Evolutionary conservation across 2,888 invertebrate genomes (phyloP).

Genomic region (Psylliodes chrysocephalus): DNA sequence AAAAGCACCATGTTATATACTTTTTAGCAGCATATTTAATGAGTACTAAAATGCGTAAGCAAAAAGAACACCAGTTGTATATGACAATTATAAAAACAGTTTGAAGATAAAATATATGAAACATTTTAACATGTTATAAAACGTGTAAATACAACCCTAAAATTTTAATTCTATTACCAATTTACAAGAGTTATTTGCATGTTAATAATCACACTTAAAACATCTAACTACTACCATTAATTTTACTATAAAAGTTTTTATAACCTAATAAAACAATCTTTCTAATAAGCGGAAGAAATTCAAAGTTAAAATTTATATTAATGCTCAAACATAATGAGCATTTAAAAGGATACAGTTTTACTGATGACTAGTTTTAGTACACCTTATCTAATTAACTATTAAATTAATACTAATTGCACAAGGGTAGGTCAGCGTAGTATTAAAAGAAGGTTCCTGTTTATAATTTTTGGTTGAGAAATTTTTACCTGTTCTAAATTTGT

Average conservation of each 20-base stretch:
- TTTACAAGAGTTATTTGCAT: slow-evolving; percentile 4
- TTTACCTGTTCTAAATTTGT: background rate
- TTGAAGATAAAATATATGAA: no score
- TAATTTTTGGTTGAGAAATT: no score
- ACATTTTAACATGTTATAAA: background rate
- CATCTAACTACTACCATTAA: slow-evolving; percentile 6
- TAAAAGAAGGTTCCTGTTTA: no score
- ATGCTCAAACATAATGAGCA: background rate
- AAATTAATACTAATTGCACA: no score
- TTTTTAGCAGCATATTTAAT: no score
- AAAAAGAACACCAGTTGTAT: no score
- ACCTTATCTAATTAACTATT: slow-evolving; percentile 3
- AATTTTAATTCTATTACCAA: slow-evolving; percentile 3
- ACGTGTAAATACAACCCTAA: background rate
- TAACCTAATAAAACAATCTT: slow-evolving; percentile 20
- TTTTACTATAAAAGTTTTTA: slow-evolving; percentile 9
- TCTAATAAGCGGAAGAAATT: slow-evolving; percentile 19
- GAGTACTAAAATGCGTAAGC: no score
- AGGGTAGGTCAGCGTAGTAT: no score
- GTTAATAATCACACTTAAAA: slow-evolving; percentile 13
- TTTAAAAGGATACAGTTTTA: slow-evolving; percentile 1
- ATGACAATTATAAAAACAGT: no score
- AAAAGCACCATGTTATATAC: no score
- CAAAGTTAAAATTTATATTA: slow-evolving; percentile 10
- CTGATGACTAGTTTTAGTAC: background rate